Percentiles rank a stretch among this genome's conserved stretches.
phyloP scores from a whole-genome alignment of 2,797 vertebrate species.

The Echeneis naucrates region DNA sequence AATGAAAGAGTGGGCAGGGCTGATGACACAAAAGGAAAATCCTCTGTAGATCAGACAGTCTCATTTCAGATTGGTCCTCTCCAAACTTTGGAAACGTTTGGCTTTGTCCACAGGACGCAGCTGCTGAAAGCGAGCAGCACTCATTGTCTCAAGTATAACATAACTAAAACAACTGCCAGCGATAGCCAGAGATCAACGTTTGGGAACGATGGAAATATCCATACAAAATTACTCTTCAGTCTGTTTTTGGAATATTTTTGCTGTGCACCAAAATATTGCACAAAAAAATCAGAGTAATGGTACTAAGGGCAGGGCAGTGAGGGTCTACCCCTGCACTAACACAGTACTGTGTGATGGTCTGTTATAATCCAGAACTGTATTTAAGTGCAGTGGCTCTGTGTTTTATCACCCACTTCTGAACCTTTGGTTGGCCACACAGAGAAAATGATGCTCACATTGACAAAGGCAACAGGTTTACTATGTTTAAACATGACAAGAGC shows the following conservation, averaged over 20 bases:
- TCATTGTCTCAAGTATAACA: not conserved
- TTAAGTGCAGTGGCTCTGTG: constrained; percentile 4
- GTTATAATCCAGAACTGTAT: constrained; percentile 4
- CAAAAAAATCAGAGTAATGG: not conserved
- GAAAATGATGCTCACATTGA: constrained; percentile 29
- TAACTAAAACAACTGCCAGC: not conserved
- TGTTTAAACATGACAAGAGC: constrained; percentile 46
- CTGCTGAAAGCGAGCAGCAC: too few relatives aligned
- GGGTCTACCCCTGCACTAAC: not conserved
- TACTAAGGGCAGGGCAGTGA: not conserved
- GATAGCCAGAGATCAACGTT: not conserved
- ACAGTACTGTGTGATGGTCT: constrained; percentile 5
- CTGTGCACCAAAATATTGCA: not conserved
- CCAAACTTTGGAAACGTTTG: too few relatives aligned
- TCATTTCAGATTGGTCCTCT: too few relatives aligned
- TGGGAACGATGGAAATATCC: not conserved
- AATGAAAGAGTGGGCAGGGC: too few relatives aligned
- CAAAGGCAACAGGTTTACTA: constrained; percentile 42
- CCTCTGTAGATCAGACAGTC: too few relatives aligned
- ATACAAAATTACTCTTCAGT: not conserved
- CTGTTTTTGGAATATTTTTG: not conserved
- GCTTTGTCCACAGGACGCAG: too few relatives aligned
- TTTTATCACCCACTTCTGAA: constrained; percentile 28
- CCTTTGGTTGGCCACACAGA: constrained; percentile 14
- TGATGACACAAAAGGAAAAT: too few relatives aligned